phyloP scores from a whole-genome alignment of 2,888 invertebrate species.

The Scaptomyza reducta region DNA sequence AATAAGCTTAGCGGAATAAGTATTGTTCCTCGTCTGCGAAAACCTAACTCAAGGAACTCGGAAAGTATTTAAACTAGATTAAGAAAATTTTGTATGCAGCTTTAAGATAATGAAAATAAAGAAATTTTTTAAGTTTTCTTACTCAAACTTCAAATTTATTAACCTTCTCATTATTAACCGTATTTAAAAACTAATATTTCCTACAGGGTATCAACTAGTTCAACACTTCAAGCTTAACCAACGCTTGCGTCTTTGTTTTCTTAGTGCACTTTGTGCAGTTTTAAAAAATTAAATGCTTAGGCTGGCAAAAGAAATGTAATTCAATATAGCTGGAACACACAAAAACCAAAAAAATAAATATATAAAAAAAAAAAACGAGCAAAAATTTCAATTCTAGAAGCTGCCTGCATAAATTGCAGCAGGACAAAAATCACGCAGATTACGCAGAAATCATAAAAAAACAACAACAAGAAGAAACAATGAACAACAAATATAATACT shows the following conservation, averaged over 20 bases:
- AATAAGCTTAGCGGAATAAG: not conserved
- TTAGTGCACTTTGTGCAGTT: slow-evolving; percentile 42
- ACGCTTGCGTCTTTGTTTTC: not conserved
- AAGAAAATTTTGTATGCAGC: no score
- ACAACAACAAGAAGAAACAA: not conserved
- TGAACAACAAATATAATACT: slow-evolving; percentile 14
- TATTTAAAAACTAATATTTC: no score
- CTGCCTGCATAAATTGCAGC: slow-evolving; percentile 67
- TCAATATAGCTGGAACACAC: slow-evolving; percentile 56
- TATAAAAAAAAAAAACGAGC: slow-evolving; percentile 32
- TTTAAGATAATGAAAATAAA: no score
- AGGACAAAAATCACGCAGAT: slow-evolving; percentile 49
- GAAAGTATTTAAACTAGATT: no score
- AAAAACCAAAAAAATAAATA: slow-evolving; percentile 11
- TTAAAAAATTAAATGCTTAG: slow-evolving; percentile 33
- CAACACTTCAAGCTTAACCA: not conserved
- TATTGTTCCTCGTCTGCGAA: no score
- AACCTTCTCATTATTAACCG: no score
- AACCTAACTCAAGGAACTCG: no score
- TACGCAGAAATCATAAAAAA: slow-evolving; percentile 46
- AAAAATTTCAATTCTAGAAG: slow-evolving; percentile 19
- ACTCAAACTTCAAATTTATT: no score
- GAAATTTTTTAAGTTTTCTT: no score
- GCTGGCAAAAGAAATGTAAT: slow-evolving; percentile 58
- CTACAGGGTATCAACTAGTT: slow-evolving; percentile 21